Base-by-base conservation (phyloP, 2,113 vertebrate species). In the Orthochromis indermauri region DNA sequence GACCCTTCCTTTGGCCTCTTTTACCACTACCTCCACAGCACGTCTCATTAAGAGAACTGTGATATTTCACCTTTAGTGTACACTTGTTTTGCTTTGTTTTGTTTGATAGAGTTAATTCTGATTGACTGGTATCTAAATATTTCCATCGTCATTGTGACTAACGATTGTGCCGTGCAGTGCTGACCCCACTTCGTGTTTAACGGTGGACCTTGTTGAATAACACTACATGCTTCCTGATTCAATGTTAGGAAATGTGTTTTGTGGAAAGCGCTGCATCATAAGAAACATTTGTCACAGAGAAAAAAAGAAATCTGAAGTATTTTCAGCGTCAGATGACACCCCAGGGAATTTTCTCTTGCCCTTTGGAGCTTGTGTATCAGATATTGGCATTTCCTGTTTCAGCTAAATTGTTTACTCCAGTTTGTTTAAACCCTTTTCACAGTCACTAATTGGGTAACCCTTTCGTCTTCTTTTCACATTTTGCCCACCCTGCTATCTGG, bases 331-430 rank as follows among this genome's bases (percentile, higher is more conserved):
- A 80, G 63, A 63, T 81, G 21, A 45, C 40, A 66, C 35, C 33
- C 47, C 13, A 16, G 49, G 45, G 86, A 86, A 71, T 86, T 63
- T 57, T 79, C 51, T 47, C 84, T 88, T 76, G 90, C 84, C 59
- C 66, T 87, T 85, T 83, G 54, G 73, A 71, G 66, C 47, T 80
- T 86, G 45, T 54, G 73, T 28, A 79, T 84, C 76, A 89, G 89
- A 85, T 91, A 91, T 81, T 86, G 92, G 90, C 89, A 93, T 96
- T 95, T 96, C 89, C 93, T 95, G 94, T 92, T 87, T 91, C 66
- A 93, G 89, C 88, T 88, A 85, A 91, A 94, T 90, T 95, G 94
- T 96, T 96, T 95, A 95, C 89, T 53, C 42, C 81, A n/a, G 63
- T 88, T 90, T 84, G 85, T 91, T 90, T 90, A 91, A 82, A 81